These are phyloP conservation scores for Trachythela sp. DNA, from an alignment of 64 coral and sea anemone genomes.

Conservation along the genomic window DNA sequence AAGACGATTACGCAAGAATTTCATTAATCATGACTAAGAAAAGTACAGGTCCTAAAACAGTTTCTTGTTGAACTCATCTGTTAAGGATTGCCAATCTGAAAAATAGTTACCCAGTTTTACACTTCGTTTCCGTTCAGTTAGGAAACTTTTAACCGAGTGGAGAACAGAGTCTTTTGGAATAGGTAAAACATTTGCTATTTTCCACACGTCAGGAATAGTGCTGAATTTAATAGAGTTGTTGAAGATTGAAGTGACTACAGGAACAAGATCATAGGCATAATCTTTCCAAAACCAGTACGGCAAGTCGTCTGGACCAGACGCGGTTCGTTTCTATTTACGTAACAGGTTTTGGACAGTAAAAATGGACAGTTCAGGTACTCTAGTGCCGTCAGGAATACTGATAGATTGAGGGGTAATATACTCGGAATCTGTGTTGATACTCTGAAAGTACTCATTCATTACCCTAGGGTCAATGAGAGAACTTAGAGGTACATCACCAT, in stretches of 20 bases:
- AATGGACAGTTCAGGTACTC: background rate
- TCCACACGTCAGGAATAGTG: constrained; percentile 45
- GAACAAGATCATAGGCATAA: constrained; percentile 30
- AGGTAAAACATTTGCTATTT: constrained; percentile 46
- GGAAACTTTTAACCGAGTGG: too few relatives aligned
- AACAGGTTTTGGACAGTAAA: background rate
- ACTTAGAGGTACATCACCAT: constrained; percentile 12
- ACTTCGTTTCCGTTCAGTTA: too few relatives aligned
- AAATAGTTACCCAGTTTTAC: too few relatives aligned
- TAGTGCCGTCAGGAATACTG: background rate
- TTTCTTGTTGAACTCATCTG: too few relatives aligned
- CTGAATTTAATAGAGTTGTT: constrained; percentile 34
- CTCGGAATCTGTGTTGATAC: too few relatives aligned
- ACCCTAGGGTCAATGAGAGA: constrained; percentile 28
- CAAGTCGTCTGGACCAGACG: constrained; percentile 42
- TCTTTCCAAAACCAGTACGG: constrained; percentile 54
- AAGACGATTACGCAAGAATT: too few relatives aligned
- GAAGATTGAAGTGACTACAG: constrained; percentile 36
- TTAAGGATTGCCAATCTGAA: too few relatives aligned
- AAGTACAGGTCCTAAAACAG: too few relatives aligned
- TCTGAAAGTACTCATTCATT: background rate
- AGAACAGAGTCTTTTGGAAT: too few relatives aligned
- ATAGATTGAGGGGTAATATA: background rate
- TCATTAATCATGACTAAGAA: too few relatives aligned
- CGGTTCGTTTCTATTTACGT: constrained; percentile 16